Percentiles rank a stretch among this genome's conserved stretches.
phyloP scores from a whole-genome alignment of 2,113 vertebrate species.

The Saccopteryx bilineata region DNA sequence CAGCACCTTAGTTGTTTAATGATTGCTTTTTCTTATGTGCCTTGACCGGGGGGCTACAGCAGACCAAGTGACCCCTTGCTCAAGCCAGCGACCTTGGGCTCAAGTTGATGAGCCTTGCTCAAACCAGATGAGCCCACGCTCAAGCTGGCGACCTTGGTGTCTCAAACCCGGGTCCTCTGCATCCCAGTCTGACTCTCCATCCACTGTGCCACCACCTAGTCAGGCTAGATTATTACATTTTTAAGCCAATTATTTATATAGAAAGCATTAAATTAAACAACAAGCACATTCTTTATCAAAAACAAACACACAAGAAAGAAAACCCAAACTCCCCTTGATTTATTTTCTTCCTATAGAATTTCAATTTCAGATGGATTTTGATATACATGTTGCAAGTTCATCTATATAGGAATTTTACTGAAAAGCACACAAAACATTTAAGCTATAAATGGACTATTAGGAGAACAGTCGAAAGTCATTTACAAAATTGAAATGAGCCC shows the following conservation, averaged over 20 bases:
- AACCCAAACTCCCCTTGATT: neutral
- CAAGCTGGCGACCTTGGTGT: no score
- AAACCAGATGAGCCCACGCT: no score
- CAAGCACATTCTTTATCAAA: neutral
- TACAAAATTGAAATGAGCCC: neutral
- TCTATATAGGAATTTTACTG: neutral
- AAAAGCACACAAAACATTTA: neutral
- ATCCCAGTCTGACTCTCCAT: no score
- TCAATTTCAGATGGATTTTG: slow-evolving; percentile 33
- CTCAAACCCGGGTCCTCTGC: no score
- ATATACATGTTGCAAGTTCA: neutral
- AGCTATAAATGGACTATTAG: slow-evolving; percentile 1
- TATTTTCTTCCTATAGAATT: slow-evolving; percentile 13
- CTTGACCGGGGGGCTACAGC: no score
- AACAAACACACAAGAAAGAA: neutral
- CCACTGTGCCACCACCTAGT: no score
- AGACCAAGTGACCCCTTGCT: no score
- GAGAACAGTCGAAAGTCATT: slow-evolving; percentile 57
- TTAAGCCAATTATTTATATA: neutral
- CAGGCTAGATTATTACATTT: neutral
- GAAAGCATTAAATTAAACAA: slow-evolving; percentile 27
- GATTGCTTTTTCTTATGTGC: no score
- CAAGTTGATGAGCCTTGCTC: no score
- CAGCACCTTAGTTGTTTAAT: no score
- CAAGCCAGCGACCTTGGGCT: no score